phyloP scores from a whole-genome alignment of 1,140 invertebrate genomes.

The Saccostrea echinata region DNA sequence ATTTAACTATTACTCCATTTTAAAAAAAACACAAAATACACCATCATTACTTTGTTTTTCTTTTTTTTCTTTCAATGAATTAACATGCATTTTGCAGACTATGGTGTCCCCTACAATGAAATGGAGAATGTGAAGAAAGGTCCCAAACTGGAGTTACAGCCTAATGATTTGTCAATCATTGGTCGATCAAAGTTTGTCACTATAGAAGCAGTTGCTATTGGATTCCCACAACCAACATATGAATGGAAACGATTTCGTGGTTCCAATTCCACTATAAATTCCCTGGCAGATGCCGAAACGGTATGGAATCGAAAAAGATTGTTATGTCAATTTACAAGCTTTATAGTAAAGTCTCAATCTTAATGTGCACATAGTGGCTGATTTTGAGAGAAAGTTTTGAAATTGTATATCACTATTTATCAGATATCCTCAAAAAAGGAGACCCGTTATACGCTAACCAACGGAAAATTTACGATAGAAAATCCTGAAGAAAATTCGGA shows the following conservation, averaged over 20 bases:
- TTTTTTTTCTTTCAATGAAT: background rate
- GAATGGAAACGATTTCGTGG: constrained; percentile 86
- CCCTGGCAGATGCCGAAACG: background rate
- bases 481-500: constrained; percentile 86
- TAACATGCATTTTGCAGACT: constrained; percentile 38
- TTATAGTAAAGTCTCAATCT: too few relatives aligned
- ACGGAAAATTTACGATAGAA: constrained; percentile 94
- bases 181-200: constrained; percentile 47
- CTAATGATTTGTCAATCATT: constrained; percentile 62
- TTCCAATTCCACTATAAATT: constrained; percentile 32
- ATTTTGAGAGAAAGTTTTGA: too few relatives aligned
- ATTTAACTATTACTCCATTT: too few relatives aligned
- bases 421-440: constrained; percentile 55
- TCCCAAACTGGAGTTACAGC: constrained; percentile 65
- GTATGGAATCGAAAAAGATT: background rate
- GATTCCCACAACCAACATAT: constrained; percentile 94
- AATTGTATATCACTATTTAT: background rate
- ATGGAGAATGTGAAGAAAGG: constrained; percentile 38
- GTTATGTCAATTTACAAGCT: too few relatives aligned
- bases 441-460: constrained; percentile 93
- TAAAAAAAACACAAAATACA: too few relatives aligned
- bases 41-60: too few relatives aligned
- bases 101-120: constrained; percentile 44
- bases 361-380: too few relatives aligned
- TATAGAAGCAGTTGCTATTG: constrained; percentile 89